phyloP scores from a whole-genome alignment of 2,888 invertebrate genomes.

The Onchidella celtica region DNA sequence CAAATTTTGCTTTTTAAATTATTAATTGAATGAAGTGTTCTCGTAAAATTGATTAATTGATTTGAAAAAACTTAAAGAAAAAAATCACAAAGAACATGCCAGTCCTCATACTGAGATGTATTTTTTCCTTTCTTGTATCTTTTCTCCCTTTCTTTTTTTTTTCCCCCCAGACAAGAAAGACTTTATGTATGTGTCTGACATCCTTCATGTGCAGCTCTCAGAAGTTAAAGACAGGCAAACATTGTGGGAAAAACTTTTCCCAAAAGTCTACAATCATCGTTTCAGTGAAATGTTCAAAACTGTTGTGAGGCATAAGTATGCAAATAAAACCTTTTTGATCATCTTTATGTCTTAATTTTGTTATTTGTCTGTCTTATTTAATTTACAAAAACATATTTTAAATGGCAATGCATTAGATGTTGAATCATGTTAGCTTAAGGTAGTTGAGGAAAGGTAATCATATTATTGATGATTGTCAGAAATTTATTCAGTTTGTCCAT shows the following conservation, averaged over 20 bases:
- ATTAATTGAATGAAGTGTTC: too few relatives aligned
- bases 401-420: neutral
- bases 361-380: neutral
- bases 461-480: too few relatives aligned
- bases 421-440: too few relatives aligned
- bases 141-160: neutral
- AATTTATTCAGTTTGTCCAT: too few relatives aligned
- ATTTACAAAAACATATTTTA: neutral
- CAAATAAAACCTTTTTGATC: neutral
- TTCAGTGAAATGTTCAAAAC: slow-evolving; percentile 71
- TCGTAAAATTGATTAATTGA: too few relatives aligned
- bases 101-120: too few relatives aligned
- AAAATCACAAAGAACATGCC: too few relatives aligned
- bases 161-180: slow-evolving; percentile 72
- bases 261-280: slow-evolving; percentile 71
- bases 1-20: too few relatives aligned
- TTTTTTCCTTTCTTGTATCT: too few relatives aligned
- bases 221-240: slow-evolving; percentile 79
- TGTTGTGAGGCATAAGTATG: slow-evolving; percentile 77
- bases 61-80: too few relatives aligned
- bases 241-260: slow-evolving; percentile 71
- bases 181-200: slow-evolving; percentile 80
- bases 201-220: slow-evolving; percentile 80
- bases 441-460: too few relatives aligned
- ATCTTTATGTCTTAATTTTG: neutral